A percentile compares a stretch with the other conserved stretches of the same genome.
These are phyloP conservation scores for Tridacna crocea DNA, from an alignment of 2,888 invertebrate genomes.

Conservation along the genomic window DNA sequence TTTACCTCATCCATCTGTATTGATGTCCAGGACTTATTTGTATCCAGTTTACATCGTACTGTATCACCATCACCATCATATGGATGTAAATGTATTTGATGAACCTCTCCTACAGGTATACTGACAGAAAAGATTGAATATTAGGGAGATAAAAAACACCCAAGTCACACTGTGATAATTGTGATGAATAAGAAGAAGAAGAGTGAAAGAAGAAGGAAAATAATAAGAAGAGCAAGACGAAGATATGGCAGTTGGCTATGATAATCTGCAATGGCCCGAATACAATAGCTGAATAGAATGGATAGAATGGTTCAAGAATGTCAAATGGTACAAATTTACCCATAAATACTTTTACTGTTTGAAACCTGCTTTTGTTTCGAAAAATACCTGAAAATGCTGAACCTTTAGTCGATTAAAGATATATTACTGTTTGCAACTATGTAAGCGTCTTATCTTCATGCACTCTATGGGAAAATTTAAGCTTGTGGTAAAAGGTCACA, in stretches of 20 bases:
- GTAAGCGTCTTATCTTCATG: too few relatives aligned
- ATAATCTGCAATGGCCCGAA: background rate
- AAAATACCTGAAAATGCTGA: too few relatives aligned
- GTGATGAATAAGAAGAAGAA: background rate
- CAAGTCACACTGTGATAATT: background rate
- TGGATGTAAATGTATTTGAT: background rate
- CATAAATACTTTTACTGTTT: too few relatives aligned
- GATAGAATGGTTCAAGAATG: too few relatives aligned
- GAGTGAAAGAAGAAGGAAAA: background rate
- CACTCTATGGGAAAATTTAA: too few relatives aligned
- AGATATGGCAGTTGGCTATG: background rate
- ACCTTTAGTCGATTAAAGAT: too few relatives aligned
- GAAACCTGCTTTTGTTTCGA: too few relatives aligned
- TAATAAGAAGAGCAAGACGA: background rate
- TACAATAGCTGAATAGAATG: too few relatives aligned
- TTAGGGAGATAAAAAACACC: background rate
- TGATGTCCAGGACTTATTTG: background rate
- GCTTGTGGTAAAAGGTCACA: too few relatives aligned
- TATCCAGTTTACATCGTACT: constrained; percentile 19
- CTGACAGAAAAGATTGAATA: background rate
- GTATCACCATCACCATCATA: constrained; percentile 18
- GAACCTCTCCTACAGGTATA: background rate
- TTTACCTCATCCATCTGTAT: constrained; percentile 5
- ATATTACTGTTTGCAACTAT: too few relatives aligned
- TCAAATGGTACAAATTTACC: too few relatives aligned